Base-by-base conservation (phyloP, 23 tunicate species). In the Trididemnum miniatum region DNA sequence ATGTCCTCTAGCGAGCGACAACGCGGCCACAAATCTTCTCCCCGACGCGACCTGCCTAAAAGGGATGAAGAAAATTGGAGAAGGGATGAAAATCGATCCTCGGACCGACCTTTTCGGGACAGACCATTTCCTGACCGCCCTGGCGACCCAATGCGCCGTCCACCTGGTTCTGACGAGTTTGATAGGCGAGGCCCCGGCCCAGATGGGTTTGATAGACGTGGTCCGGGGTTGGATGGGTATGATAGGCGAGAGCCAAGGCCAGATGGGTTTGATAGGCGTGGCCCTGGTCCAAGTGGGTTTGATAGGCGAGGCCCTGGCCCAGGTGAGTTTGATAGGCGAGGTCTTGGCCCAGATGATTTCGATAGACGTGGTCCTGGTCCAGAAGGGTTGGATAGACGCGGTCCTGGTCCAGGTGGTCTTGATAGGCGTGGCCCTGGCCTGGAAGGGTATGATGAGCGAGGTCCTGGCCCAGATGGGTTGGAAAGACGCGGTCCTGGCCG, bases 301-400 rank as follows among this genome's bases (percentile, higher is more conserved):
- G 82, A 78, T 54, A 35, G 37, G 25, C 57, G 79, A 3, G 79
- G 38, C 31, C 59, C 87, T 66, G 30, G 30, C 73, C 57, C 35
- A 52, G 57, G 87, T 36, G 23, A 34, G 4, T 36, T 80, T 35
- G 88, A 89, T 33, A 63, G 85, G 27, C 79, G 62, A 20, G 79
- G 85, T 1, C 71, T 89, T n/a, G 88, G 84, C 57, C 80, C 82
- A 1, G 51, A 77, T 12, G 65, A 81, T 1, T 22, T 77, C 2
- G 86, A 84, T 1, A n/a, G n/a, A n/a, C n/a, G n/a, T n/a, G 9
- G 75, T 30, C 75, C 75, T 20, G 5, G 5, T n/a, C 29, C 29
- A n/a, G 67, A n/a, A 12, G 67, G 5, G 5, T 62, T 12, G 5
- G 76, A 23, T 38, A 22, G 71, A 33, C 40, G 40, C 9, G 50